Conservation (phyloP, 2,888 invertebrate genomes). For the Ectemnius lituratus region DNA sequence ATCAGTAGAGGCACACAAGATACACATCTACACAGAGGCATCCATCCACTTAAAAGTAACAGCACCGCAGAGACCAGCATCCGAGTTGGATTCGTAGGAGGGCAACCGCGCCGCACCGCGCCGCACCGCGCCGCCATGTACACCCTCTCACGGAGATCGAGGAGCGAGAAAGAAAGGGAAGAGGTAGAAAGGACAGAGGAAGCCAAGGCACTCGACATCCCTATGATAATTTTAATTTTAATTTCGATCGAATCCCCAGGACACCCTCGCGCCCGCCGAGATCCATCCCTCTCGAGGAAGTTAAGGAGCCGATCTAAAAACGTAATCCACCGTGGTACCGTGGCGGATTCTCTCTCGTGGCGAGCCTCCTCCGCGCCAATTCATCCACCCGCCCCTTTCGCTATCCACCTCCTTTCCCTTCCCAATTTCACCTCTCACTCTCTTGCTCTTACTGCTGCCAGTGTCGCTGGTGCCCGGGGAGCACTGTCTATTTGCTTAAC, state of each 20-base stretch:
- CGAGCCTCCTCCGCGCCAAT: slow-evolving; percentile 32
- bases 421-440: slow-evolving; percentile 17
- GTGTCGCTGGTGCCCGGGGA: slow-evolving; percentile 23
- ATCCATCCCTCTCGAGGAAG: slow-evolving; percentile 53
- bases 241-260: slow-evolving; percentile 68
- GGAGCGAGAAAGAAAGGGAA: slow-evolving; percentile 41
- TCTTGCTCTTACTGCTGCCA: slow-evolving; percentile 15
- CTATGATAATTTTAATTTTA: slow-evolving; percentile 71
- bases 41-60: slow-evolving; percentile 69
- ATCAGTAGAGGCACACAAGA: slow-evolving; percentile 51
- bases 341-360: slow-evolving; percentile 1
- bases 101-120: slow-evolving; percentile 11
- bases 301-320: slow-evolving; percentile 65
- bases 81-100: slow-evolving; percentile 57
- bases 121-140: not conserved
- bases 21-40: slow-evolving; percentile 54
- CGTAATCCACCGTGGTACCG: slow-evolving; percentile 57
- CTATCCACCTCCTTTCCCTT: slow-evolving; percentile 10
- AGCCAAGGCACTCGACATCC: slow-evolving; percentile 46
- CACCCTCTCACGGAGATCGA: slow-evolving; percentile 13
- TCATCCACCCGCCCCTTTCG: slow-evolving; percentile 19
- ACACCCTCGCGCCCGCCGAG: slow-evolving; percentile 33
- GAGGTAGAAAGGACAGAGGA: slow-evolving; percentile 18
- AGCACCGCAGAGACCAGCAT: slow-evolving; percentile 63
- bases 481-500: slow-evolving; percentile 73